phyloP scores from a whole-genome alignment of 2,113 vertebrate genomes.

The Thryonomys swinderianus region DNA sequence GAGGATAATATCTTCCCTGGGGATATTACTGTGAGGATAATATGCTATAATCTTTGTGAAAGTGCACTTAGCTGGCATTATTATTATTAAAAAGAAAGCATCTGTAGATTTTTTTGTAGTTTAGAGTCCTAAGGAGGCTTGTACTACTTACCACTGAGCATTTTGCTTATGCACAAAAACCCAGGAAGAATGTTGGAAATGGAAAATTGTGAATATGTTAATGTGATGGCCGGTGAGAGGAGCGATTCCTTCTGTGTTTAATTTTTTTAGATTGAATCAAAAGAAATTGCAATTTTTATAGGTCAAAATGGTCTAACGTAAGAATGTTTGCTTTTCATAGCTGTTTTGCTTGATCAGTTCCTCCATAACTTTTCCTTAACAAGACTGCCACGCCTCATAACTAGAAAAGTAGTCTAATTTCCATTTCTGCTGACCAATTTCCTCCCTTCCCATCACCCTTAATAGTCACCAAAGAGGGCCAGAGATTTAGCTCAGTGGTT shows the following conservation, averaged over 20 bases:
- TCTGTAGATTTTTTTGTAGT: conserved; percentile 48
- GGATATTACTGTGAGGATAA: conserved; percentile 74
- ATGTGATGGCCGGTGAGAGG: background rate
- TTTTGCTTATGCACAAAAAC: background rate
- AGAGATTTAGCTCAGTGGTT: too few species aligned
- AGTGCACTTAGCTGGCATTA: conserved; percentile 76
- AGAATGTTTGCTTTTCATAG: background rate
- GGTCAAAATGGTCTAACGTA: background rate
- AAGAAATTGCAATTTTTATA: conserved; percentile 8
- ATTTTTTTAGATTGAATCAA: conserved; percentile 16
- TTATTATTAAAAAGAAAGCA: conserved; percentile 76
- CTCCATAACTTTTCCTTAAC: background rate
- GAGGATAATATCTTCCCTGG: conserved; percentile 72
- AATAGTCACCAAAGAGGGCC: background rate
- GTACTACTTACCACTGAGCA: background rate
- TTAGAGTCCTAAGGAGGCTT: conserved; percentile 47
- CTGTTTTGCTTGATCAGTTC: background rate
- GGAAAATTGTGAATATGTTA: background rate
- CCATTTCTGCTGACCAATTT: background rate
- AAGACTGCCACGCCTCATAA: background rate
- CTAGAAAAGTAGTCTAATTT: background rate
- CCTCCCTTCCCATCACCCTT: background rate
- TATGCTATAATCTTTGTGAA: conserved; percentile 73
- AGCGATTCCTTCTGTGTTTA: background rate
- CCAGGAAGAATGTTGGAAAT: background rate